phyloP scores from a whole-genome alignment of 2,113 vertebrate genomes.

The Mus pahari region DNA sequence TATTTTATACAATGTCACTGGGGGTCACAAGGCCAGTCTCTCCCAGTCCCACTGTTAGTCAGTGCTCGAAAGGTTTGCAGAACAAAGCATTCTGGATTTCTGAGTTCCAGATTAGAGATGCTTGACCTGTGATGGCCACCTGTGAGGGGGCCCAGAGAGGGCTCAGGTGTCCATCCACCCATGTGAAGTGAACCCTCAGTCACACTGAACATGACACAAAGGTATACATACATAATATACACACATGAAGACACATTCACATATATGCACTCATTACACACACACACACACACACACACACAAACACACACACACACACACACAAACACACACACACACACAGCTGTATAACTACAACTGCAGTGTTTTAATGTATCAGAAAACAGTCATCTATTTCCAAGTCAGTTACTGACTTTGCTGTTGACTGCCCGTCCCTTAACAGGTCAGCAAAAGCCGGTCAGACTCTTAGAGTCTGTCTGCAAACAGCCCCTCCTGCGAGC shows the following conservation, averaged over 20 bases:
- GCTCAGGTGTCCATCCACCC: neutral
- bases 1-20: neutral
- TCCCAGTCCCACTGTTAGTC: neutral
- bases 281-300: neutral
- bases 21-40: too few relatives aligned
- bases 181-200: neutral
- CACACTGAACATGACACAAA: neutral
- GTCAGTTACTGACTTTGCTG: neutral
- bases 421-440: neutral
- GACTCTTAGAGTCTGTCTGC: neutral
- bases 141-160: neutral
- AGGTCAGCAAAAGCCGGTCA: rapidly evolving
- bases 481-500: neutral
- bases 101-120: neutral
- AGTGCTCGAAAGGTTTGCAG: neutral
- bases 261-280: too few relatives aligned
- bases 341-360: neutral
- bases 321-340: neutral
- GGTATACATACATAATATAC: neutral
- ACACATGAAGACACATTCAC: neutral
- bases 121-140: neutral
- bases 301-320: neutral
- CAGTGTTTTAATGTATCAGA: neutral
- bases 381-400: neutral
- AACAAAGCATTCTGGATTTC: neutral